phyloP scores from a whole-genome alignment of 1,140 invertebrate species.

The Drosophila leontia region DNA sequence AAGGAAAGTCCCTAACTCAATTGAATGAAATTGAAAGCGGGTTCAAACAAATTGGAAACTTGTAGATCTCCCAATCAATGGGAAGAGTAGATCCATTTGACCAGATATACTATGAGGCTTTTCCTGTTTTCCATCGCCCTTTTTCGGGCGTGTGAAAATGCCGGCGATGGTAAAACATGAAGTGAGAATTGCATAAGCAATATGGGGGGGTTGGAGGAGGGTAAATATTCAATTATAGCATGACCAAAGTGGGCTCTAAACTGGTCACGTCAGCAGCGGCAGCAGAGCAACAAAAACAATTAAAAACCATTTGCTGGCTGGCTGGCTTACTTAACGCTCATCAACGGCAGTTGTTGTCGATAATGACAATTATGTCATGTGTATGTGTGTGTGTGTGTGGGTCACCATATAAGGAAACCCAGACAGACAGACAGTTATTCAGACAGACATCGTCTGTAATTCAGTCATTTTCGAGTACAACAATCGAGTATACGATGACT shows the following conservation, averaged over 20 bases:
- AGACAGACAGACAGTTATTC: conserved; percentile 13
- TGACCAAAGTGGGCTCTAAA: conserved; percentile 53
- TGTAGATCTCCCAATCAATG: conserved; percentile 55
- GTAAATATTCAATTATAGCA: conserved; percentile 46
- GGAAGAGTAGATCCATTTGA: conserved; percentile 27
- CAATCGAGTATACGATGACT: conserved; percentile 11
- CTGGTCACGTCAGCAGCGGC: conserved; percentile 46
- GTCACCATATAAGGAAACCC: conserved; percentile 29
- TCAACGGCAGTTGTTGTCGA: conserved; percentile 50
- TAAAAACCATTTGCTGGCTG: conserved; percentile 50
- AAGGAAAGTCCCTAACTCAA: conserved; percentile 46
- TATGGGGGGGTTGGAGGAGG: not conserved
- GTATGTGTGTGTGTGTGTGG: conserved; percentile 23
- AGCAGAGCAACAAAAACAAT: conserved; percentile 27
- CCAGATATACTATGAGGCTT: conserved; percentile 28
- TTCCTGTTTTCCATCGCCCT: conserved; percentile 33
- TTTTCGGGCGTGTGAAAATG: conserved; percentile 69
- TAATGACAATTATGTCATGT: conserved; percentile 63
- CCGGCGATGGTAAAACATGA: conserved; percentile 39
- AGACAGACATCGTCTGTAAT: conserved; percentile 21
- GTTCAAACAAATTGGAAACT: conserved; percentile 63
- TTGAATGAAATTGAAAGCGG: conserved; percentile 72
- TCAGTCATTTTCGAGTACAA: conserved; percentile 18
- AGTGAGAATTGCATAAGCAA: conserved; percentile 71
- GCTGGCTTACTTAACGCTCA: conserved; percentile 57